Evolutionary conservation across 2,888 invertebrate genomes (phyloP).

Genomic region (Rhagium mordax): DNA sequence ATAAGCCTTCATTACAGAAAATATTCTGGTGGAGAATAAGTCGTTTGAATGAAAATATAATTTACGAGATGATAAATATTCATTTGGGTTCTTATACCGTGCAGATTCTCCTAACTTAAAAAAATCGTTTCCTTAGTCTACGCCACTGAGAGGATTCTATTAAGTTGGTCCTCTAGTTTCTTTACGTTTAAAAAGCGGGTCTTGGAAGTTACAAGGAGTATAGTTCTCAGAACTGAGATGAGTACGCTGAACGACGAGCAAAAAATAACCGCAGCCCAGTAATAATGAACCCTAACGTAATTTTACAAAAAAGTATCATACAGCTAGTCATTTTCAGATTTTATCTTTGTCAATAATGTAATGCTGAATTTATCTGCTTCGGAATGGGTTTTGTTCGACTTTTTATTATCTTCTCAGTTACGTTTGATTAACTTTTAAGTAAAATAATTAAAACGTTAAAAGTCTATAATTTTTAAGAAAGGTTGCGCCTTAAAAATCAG

Average conservation of each 20-base stretch:
- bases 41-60: too few species aligned
- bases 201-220: conserved; percentile 37
- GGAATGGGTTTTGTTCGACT: not conserved
- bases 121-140: too few species aligned
- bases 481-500: not conserved
- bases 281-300: conserved; percentile 46
- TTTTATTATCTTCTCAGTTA: conserved; percentile 5
- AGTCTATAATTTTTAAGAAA: not conserved
- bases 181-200: conserved; percentile 18
- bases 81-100: too few species aligned
- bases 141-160: conserved; percentile 35
- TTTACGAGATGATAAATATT: too few species aligned
- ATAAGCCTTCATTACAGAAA: too few species aligned
- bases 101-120: too few species aligned
- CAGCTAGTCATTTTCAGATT: not conserved
- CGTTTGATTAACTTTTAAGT: conserved; percentile 14
- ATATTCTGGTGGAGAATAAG: too few species aligned
- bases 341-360: conserved; percentile 10
- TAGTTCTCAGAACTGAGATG: conserved; percentile 48
- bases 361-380: conserved; percentile 2
- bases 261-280: conserved; percentile 50
- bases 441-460: not conserved
- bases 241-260: conserved; percentile 45
- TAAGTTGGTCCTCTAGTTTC: conserved; percentile 22
- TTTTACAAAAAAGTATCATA: conserved; percentile 17